Evolutionary conservation across 1,140 invertebrate genomes (phyloP).

Genomic region (Trichomalopsis sarcophagae): DNA sequence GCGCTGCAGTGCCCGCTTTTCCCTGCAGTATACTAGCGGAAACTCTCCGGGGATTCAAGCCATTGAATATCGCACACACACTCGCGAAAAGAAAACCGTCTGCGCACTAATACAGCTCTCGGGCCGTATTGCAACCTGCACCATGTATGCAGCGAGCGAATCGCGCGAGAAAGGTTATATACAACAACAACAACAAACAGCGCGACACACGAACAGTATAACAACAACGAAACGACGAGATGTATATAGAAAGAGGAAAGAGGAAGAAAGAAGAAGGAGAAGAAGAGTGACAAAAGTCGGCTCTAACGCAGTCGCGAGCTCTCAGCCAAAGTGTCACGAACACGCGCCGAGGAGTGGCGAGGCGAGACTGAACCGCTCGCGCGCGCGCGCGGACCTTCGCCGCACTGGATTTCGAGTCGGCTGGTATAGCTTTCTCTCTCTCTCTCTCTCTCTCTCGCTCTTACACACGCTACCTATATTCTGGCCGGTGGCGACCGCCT

Average conservation of each 20-base stretch:
- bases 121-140: no score
- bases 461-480: background rate
- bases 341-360: slow-evolving; percentile 32
- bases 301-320: background rate
- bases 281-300: no score
- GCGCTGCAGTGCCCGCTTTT: background rate
- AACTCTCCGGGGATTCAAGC: background rate
- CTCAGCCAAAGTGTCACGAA: slow-evolving; percentile 10
- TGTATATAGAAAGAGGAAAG: no score
- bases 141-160: background rate
- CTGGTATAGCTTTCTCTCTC: background rate
- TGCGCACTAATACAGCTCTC: background rate
- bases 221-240: background rate
- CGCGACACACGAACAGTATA: background rate
- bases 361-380: slow-evolving; percentile 33
- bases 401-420: background rate
- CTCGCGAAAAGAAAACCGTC: slow-evolving; percentile 12
- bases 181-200: background rate
- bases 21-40: no score
- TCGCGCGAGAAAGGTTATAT: background rate
- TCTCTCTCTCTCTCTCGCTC: background rate
- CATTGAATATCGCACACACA: background rate
- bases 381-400: slow-evolving; percentile 6
- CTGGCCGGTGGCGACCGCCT: background rate
- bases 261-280: background rate